Evolutionary conservation across 2,113 vertebrate species (phyloP), one percentile per base, ranked within the genome.

Genomic region (Tenebrosternarchus preto): DNA sequence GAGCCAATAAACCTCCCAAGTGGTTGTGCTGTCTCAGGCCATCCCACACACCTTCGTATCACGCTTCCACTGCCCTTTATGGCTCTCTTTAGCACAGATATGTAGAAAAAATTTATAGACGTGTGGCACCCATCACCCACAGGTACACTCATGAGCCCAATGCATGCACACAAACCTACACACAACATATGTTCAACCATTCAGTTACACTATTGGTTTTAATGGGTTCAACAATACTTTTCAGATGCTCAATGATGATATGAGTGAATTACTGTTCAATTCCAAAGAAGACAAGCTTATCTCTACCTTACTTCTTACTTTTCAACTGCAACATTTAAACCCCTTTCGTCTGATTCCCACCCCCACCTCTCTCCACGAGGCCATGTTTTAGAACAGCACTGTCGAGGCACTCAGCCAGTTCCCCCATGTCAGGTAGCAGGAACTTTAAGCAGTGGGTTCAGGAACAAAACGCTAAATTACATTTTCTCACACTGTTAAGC

Each of bases 341-440:
- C n/a, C n/a, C n/a, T n/a, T n/a, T n/a, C n/a, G n/a, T n/a, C n/a
- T n/a, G n/a, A n/a, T n/a, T n/a, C n/a, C n/a, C n/a, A 9, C 59
- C 66, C 39, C 64, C 39, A 43, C 33, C 27, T 68, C 73, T 55
- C 78, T 39, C 67, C 53, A 55, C 77, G 73, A 80, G 75, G 36
- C 80, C 77, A 80, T 77, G 67, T 60, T 84, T 84, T 80, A 67
- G 72, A 77, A 80, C 57, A 78, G 70, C 24, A 67, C 68, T 59
- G 46, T 19, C 46, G 46, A 16, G 67, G 67, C 68, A 56, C 71
- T 27, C 27, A 68, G 72, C n/a, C 46, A 66, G n/a, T 59, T 15
- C 46, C n/a, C 22, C 53, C 75, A 73, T 73, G 74, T 82, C 74
- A 77, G 80, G 76, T 78, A 78, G 60, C 68, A 77, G 56, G 31